Base-by-base conservation (phyloP, 2,797 vertebrate genomes). In the Toxotes lorentzi region DNA sequence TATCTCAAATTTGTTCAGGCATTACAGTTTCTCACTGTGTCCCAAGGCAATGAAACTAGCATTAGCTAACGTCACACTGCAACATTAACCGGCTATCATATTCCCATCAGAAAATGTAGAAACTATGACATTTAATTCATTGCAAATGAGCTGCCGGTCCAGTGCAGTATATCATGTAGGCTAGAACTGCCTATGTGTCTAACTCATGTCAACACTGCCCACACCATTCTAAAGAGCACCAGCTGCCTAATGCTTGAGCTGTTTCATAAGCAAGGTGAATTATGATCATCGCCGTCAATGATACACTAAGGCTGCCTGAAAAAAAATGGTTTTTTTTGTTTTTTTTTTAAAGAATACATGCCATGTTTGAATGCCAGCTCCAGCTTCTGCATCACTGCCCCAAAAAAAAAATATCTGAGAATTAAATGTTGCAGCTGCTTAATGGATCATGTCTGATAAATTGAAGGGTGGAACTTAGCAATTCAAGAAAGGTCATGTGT, bases 381-480 rank as follows among this genome's bases (percentile, higher is more conserved):
- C 0, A 54, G 80, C 70, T 70, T 71, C 62, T 64, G 78, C 64
- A 69, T 71, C 81, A 64, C 73, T 43, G 54, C 62, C 63, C 59
- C 64, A 78, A 83, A n/a, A 30, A 30, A 30, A 30, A 77, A 73
- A 82, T 59, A 85, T 81, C 8, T 58, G 54, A 50, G 3, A 51
- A 76, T 69, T 23, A 74, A 86, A 79, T 59, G 74, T 72, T 80
- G 51, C 34, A 67, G 80, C 58, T 69, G 72, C 79, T 85, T 88
- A 86, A 89, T 90, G 88, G 86, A 73, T 90, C 74, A 78, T 70
- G 40, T 86, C 75, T 83, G 76, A 84, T 78, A 74, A 88, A 83
- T 34, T 58, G 70, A 86, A 82, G 71, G 53, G 48, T 63, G 76
- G 62, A 85, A 78, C 73, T 85, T 48, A 77, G 79, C 16, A 41